Base-by-base conservation (phyloP, 1,140 invertebrate species). In the Pemphigus obesinymphae region DNA sequence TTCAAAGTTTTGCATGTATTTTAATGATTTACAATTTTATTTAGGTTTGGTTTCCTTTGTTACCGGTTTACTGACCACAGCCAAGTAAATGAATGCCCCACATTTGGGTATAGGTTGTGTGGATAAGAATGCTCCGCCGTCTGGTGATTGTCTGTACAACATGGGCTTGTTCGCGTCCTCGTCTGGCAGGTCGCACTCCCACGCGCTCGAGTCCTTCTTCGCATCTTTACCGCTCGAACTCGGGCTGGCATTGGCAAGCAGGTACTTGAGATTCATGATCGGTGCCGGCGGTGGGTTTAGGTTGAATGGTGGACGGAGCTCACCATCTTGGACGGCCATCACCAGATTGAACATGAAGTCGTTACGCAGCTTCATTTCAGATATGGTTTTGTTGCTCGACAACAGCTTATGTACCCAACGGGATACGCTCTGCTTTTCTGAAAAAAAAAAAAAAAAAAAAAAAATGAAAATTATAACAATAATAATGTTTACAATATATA, bases 331-430 rank as follows among this genome's bases (percentile, higher is more conserved):
- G 31, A 89, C 85, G 84, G 88, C 87, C 10, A 87, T 82, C 0
- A 89, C 87, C 48, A 89, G 84, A 84, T 88, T 87, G 84, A 88
- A 88, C 86, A 89, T 88, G 83, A 89, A 89, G 84, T 89, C 88
- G 82, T 89, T 89, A 29, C 89, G 85, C 26, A 89, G 84, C 83
- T 86, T 87, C 86, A 88, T 89, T 84, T 89, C 88, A 13, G 86
- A 84, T 7, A 88, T 73, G 3, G 85, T 85, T 82, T 86, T 84
- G 66, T 87, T 87, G 73, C 85, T 85, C 1, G 83, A 84, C 34
- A 86, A 83, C 50, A 89, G 80, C 84, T 89, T 89, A 82, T 86
- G 85, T 84, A 89, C 85, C 89, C 89, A 89, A 82, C 86, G 84
- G 4, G 87, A 84, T 8, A 86, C 87, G 82, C 85, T 85, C 68